Evolutionary conservation across 2,888 invertebrate genomes (phyloP).

Genomic region (Lasioglossum figueresi): DNA sequence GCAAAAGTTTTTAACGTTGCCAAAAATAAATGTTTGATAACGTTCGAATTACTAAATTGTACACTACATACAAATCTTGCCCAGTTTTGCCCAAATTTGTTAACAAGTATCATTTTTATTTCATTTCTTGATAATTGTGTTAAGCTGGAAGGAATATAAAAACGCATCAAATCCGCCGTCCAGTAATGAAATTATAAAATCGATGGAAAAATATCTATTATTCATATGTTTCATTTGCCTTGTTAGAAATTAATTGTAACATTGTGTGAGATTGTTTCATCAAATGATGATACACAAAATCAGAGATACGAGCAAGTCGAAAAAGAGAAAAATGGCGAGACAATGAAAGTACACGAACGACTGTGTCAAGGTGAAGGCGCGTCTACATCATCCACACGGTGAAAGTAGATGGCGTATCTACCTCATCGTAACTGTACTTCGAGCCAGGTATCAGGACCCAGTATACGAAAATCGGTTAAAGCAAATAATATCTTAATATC

Average conservation of each 20-base stretch:
- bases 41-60: neutral
- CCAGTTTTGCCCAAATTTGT: neutral
- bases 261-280: neutral
- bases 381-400: constrained; percentile 66
- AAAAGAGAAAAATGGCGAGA: constrained; percentile 25
- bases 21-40: neutral
- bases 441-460: constrained; percentile 36
- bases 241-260: neutral
- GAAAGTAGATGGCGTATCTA: constrained; percentile 69
- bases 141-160: neutral
- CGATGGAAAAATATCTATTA: neutral
- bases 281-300: no score
- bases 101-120: neutral
- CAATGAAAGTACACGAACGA: constrained; percentile 63
- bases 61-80: neutral
- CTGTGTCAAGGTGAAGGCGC: constrained; percentile 80
- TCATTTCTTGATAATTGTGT: neutral
- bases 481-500: neutral
- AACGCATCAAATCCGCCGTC: neutral
- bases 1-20: neutral
- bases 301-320: no score
- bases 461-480: constrained; percentile 2
- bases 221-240: neutral
- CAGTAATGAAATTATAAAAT: neutral
- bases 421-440: constrained; percentile 63